Evolutionary conservation across 2,888 invertebrate genomes (phyloP).

Genomic region (Drosophila nigritarsus): DNA sequence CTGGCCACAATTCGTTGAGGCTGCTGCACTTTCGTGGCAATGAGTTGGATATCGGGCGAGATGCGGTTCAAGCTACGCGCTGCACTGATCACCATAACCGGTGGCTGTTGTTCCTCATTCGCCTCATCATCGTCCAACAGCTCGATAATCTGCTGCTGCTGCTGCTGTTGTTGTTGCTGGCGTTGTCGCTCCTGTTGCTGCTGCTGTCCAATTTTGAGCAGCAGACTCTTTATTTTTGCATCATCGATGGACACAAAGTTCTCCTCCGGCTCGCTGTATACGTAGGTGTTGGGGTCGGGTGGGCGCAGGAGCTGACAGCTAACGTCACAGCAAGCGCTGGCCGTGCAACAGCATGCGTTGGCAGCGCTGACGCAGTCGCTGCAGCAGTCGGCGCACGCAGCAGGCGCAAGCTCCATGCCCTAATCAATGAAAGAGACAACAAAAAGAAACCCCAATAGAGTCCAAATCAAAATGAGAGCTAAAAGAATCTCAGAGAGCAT

Average conservation of each 20-base stretch:
- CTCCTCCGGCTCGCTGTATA: constrained; percentile 82
- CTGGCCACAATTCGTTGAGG: constrained; percentile 73
- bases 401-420: constrained; percentile 57
- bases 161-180: constrained; percentile 21
- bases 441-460: not conserved
- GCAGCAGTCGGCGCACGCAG: constrained; percentile 64
- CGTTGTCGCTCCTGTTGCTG: constrained; percentile 58
- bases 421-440: constrained; percentile 13
- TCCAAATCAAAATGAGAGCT: not conserved
- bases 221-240: constrained; percentile 81
- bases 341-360: constrained; percentile 49
- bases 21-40: constrained; percentile 63
- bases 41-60: constrained; percentile 74
- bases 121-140: constrained; percentile 77
- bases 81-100: constrained; percentile 41
- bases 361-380: constrained; percentile 45
- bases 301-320: constrained; percentile 50
- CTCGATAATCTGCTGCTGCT: constrained; percentile 67
- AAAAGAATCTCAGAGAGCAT: constrained; percentile 7
- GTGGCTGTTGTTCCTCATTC: constrained; percentile 40
- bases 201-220: constrained; percentile 78
- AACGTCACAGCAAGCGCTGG: constrained; percentile 58
- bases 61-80: constrained; percentile 48
- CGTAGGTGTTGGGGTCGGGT: constrained; percentile 60
- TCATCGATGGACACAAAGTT: constrained; percentile 84